These are phyloP conservation scores for Mus spicilegus DNA, from an alignment of 2,113 vertebrate genomes.

Conservation along the genomic window DNA sequence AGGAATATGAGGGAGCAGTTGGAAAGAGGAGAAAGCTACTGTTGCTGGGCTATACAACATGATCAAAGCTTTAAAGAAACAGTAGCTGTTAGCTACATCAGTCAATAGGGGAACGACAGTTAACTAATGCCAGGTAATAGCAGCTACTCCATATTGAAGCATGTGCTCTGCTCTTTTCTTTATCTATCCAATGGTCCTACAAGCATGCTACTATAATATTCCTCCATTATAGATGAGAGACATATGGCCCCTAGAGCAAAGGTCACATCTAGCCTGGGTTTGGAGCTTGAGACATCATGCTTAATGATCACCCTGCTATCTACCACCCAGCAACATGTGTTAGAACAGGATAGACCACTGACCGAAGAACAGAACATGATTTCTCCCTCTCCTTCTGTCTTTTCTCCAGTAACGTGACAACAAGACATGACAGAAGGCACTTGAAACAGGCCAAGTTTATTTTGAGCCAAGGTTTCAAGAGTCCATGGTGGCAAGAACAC, in stretches of 20 bases:
- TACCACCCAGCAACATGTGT: not conserved
- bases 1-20: not conserved
- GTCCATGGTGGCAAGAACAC: not conserved
- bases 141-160: not conserved
- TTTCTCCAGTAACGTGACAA: not conserved
- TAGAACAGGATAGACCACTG: not conserved
- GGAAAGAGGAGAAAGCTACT: not conserved
- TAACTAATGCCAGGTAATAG: not conserved
- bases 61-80: not conserved
- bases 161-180: not conserved
- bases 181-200: not conserved
- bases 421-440: not conserved
- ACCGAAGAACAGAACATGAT: not conserved
- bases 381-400: not conserved
- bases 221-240: not conserved
- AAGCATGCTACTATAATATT: not conserved
- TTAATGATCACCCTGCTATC: not conserved
- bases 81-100: not conserved
- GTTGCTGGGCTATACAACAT: not conserved
- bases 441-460: not conserved
- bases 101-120: not conserved
- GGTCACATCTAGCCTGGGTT: conserved; percentile 24
- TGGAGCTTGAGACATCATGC: not conserved
- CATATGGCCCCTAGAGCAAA: not conserved
- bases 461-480: not conserved